phyloP scores from a whole-genome alignment of 2,113 vertebrate species.

The Montifringilla adamsi region DNA sequence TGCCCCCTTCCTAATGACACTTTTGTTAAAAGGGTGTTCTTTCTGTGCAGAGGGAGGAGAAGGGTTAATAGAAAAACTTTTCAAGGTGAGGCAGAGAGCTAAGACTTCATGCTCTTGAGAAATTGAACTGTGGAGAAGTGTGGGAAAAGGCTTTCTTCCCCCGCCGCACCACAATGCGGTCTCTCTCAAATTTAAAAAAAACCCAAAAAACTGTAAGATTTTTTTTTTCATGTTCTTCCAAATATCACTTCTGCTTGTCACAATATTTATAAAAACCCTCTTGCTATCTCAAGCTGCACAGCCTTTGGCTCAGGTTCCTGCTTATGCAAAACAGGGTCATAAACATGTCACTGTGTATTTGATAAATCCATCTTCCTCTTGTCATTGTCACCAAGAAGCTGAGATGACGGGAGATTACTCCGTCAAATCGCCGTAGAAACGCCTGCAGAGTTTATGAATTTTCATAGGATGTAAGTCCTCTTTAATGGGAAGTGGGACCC shows the following conservation, averaged over 20 bases:
- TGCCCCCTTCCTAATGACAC: background rate
- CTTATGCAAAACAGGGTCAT: slow-evolving; percentile 72
- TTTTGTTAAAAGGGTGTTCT: background rate
- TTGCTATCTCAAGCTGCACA: slow-evolving; percentile 62
- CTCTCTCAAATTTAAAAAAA: slow-evolving; percentile 15
- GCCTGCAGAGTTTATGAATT: slow-evolving; percentile 71
- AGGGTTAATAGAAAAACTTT: slow-evolving; percentile 45
- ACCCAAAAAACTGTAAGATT: background rate
- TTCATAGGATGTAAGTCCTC: slow-evolving; percentile 61
- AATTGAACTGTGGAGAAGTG: background rate
- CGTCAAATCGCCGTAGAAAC: slow-evolving; percentile 66
- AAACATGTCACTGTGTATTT: slow-evolving; percentile 70
- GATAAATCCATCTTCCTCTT: slow-evolving; percentile 77
- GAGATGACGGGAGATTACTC: slow-evolving; percentile 71
- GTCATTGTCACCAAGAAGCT: slow-evolving; percentile 72
- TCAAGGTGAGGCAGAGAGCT: background rate
- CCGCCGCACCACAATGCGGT: fast-evolving
- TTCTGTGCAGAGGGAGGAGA: background rate
- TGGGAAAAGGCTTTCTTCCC: background rate
- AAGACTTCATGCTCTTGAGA: background rate
- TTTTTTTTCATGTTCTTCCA: slow-evolving; percentile 55
- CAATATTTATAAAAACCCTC: slow-evolving; percentile 66
- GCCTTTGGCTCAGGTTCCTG: slow-evolving; percentile 63
- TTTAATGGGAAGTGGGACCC: slow-evolving; percentile 57
- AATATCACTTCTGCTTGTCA: slow-evolving; percentile 70